These are phyloP conservation scores for Leucania comma DNA, from an alignment of 2,888 invertebrate species.

Conservation along the genomic window DNA sequence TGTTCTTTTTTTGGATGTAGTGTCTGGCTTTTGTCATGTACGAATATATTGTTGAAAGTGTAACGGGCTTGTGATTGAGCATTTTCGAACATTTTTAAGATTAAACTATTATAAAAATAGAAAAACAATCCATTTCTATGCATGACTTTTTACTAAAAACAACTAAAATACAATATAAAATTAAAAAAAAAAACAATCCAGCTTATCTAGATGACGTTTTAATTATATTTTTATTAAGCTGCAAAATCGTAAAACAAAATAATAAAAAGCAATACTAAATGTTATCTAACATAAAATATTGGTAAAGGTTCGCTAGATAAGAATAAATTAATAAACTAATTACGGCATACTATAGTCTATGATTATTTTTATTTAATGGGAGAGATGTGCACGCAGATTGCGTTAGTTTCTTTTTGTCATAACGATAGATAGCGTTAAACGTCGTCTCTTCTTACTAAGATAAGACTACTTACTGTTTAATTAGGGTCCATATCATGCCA, in stretches of 20 bases:
- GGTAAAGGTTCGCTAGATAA: constrained; percentile 42
- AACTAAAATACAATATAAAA: not conserved
- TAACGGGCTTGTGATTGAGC: constrained; percentile 2
- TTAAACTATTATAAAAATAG: not conserved
- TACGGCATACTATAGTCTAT: constrained; percentile 40
- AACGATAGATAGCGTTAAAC: constrained; percentile 45
- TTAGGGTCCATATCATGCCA: constrained; percentile 52
- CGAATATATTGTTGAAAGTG: not conserved
- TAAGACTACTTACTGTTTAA: constrained; percentile 60
- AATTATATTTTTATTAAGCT: constrained; percentile 12
- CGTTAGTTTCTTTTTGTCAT: constrained; percentile 49
- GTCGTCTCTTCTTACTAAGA: constrained; percentile 44
- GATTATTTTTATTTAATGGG: constrained; percentile 48
- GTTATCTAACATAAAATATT: constrained; percentile 45
- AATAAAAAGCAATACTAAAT: constrained; percentile 16
- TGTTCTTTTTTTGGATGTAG: constrained; percentile 44
- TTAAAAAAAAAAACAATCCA: not conserved
- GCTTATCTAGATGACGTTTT: constrained; percentile 15
- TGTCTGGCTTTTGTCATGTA: constrained; percentile 53
- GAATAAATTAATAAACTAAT: constrained; percentile 48
- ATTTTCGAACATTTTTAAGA: not conserved
- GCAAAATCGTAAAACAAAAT: constrained; percentile 20
- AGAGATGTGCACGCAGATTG: constrained; percentile 44
- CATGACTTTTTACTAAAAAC: not conserved
- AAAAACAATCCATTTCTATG: not conserved